Percentiles rank a stretch among this genome's conserved stretches.
Conservation (phyloP, 2,113 vertebrate genomes). For the Bostrychus sinensis region DNA sequence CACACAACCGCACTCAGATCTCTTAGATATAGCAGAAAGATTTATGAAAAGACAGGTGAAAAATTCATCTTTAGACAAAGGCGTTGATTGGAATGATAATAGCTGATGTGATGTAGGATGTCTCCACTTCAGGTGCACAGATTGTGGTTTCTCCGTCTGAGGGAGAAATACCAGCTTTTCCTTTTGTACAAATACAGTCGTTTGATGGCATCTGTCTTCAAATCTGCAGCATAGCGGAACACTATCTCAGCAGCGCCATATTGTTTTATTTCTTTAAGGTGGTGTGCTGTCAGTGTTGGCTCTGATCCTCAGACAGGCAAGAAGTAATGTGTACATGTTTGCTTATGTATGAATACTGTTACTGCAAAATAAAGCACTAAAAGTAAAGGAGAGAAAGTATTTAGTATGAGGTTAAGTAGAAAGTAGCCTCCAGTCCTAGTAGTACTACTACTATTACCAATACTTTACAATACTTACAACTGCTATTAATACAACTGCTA, state of each 20-base stretch:
- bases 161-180: conserved; percentile 30
- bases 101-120: conserved; percentile 17
- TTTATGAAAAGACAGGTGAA: conserved; percentile 15
- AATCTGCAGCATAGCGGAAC: conserved; percentile 45
- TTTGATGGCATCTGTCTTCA: conserved; percentile 41
- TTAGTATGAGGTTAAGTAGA: too few relatives aligned
- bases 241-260: conserved; percentile 15
- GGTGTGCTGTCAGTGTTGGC: conserved; percentile 9
- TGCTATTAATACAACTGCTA: too few relatives aligned
- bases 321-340: too few relatives aligned
- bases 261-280: conserved; percentile 8
- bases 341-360: too few relatives aligned
- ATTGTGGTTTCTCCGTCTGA: conserved; percentile 32
- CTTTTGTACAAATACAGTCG: conserved; percentile 25
- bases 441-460: too few relatives aligned
- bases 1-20: conserved; percentile 20
- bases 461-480: too few relatives aligned
- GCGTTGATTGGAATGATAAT: conserved; percentile 35
- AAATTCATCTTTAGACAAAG: conserved; percentile 35
- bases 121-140: conserved; percentile 18
- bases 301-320: conserved; percentile 23
- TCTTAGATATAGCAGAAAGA: conserved; percentile 29
- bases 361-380: too few relatives aligned
- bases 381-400: too few relatives aligned
- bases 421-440: too few relatives aligned